These are phyloP conservation scores for Cepphus grylle DNA, from an alignment of 2,113 vertebrate species.

Conservation along the genomic window DNA sequence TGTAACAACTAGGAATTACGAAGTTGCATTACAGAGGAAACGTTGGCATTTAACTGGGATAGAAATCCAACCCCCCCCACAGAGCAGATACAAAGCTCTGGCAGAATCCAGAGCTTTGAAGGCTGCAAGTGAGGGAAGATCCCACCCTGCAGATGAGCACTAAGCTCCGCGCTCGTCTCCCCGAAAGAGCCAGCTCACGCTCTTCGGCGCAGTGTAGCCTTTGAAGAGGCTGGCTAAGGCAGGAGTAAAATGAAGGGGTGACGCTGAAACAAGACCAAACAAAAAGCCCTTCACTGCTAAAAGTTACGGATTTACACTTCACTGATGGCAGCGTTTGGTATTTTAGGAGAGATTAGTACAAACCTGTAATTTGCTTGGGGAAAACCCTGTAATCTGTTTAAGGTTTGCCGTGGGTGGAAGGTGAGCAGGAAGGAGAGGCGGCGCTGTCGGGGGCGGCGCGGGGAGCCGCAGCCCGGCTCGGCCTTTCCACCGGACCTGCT, in stretches of 20 bases:
- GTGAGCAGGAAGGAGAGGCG: rapidly evolving
- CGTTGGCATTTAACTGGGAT: background rate
- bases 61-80: background rate
- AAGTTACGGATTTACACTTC: background rate
- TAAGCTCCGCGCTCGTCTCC: rapidly evolving
- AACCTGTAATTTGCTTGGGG: background rate
- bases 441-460: rapidly evolving
- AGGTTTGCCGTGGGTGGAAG: background rate
- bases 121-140: background rate
- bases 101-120: background rate
- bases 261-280: rapidly evolving
- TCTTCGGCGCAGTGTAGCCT: background rate
- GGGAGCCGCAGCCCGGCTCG: background rate
- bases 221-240: background rate
- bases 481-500: background rate
- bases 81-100: background rate
- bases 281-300: background rate
- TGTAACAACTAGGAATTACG: background rate
- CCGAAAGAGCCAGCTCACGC: background rate
- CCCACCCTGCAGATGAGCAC: background rate
- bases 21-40: background rate
- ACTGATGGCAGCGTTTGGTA: background rate
- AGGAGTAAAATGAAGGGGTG: background rate
- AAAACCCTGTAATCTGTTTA: background rate
- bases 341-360: background rate